phyloP scores from a whole-genome alignment of 2,888 invertebrate genomes.

The Parnassius smintheus region DNA sequence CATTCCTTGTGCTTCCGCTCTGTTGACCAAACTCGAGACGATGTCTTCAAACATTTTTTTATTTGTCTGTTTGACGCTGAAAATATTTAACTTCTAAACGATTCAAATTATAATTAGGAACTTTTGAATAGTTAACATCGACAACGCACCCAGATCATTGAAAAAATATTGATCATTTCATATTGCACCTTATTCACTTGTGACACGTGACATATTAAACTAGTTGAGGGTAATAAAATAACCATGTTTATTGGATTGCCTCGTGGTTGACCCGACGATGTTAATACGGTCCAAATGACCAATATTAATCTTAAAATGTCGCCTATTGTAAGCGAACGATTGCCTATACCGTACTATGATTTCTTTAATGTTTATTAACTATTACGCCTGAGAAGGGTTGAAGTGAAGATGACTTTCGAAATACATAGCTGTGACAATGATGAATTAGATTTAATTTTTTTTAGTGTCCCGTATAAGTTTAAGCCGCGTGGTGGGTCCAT shows the following conservation, averaged over 20 bases:
- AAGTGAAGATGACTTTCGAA: conserved; percentile 40
- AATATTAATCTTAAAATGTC: conserved; percentile 73
- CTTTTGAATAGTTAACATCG: conserved; percentile 51
- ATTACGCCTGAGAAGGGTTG: conserved; percentile 34
- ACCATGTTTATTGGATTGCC: conserved; percentile 35
- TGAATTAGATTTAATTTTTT: conserved; percentile 48
- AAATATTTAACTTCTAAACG: conserved; percentile 77
- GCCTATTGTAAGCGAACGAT: conserved; percentile 58
- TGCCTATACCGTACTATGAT: conserved; percentile 42
- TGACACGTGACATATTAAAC: background rate
- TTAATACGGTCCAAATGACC: conserved; percentile 67
- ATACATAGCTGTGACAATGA: conserved; percentile 49
- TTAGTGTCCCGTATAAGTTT: conserved; percentile 17
- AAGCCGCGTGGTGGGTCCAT: conserved; percentile 14
- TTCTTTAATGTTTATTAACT: conserved; percentile 48
- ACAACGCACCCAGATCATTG: conserved; percentile 10
- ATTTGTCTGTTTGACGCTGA: conserved; percentile 67
- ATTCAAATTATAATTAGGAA: conserved; percentile 78
- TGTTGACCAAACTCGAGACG: conserved; percentile 73
- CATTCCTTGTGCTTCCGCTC: conserved; percentile 50
- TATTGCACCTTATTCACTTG: conserved; percentile 5
- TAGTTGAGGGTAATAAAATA: conserved; percentile 13
- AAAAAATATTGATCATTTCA: background rate
- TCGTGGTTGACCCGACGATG: conserved; percentile 51
- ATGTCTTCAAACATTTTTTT: conserved; percentile 70